These are phyloP conservation scores for Pseudomyrmex cubaensis DNA, from an alignment of 1,140 invertebrate species.

Conservation along the genomic window DNA sequence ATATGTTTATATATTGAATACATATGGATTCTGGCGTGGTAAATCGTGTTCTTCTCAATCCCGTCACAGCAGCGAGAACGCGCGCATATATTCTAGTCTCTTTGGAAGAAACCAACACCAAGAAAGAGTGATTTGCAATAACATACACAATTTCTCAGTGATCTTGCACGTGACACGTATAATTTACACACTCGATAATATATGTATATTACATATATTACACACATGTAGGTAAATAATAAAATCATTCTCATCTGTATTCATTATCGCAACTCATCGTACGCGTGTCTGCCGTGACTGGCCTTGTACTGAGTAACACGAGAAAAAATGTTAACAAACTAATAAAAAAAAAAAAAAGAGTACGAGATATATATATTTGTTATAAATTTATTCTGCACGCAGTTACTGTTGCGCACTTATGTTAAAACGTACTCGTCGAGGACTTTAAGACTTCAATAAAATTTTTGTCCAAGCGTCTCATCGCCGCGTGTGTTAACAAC, in stretches of 20 bases:
- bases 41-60: too few species aligned
- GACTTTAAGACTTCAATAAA: constrained; percentile 77
- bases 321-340: constrained; percentile 39
- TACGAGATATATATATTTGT: too few species aligned
- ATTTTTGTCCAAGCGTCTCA: constrained; percentile 72
- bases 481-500: neutral
- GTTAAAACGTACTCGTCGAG: constrained; percentile 46
- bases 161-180: constrained; percentile 4
- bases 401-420: constrained; percentile 48
- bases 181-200: constrained; percentile 41
- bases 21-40: too few species aligned
- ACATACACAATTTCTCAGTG: neutral
- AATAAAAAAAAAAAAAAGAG: constrained; percentile 21
- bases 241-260: too few species aligned
- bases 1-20: too few species aligned
- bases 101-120: too few species aligned
- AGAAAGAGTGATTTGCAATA: neutral
- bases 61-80: too few species aligned
- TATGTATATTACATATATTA: constrained; percentile 61
- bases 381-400: constrained; percentile 8
- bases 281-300: constrained; percentile 13
- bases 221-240: constrained; percentile 41
- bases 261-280: constrained; percentile 33
- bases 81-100: too few species aligned
- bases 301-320: constrained; percentile 65